A percentile compares a stretch with the other conserved stretches of the same genome.
These are phyloP conservation scores for Coregonus clupeaformis DNA, from an alignment of 2,113 vertebrate species.

Conservation along the genomic window DNA sequence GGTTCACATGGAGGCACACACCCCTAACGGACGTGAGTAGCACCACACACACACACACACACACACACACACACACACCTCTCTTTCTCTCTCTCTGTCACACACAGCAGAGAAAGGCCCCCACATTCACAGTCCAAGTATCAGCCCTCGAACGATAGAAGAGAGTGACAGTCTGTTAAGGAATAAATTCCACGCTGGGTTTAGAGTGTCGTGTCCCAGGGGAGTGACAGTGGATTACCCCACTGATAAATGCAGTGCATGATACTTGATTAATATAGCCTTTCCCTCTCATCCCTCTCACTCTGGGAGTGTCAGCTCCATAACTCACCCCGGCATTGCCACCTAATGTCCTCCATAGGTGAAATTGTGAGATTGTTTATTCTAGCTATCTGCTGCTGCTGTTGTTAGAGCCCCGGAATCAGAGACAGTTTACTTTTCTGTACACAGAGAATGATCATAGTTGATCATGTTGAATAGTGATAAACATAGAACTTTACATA, in stretches of 20 bases:
- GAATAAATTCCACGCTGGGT: conserved; percentile 15
- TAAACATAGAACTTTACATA: no score
- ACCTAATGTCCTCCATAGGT: conserved; percentile 19
- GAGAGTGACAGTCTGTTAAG: conserved; percentile 14
- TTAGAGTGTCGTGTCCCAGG: conserved; percentile 10
- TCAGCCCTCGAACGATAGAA: not conserved
- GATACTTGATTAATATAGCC: conserved; percentile 47
- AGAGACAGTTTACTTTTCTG: no score
- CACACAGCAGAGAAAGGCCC: not conserved
- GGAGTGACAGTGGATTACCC: conserved; percentile 17
- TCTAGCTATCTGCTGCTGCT: no score
- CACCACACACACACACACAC: conserved; percentile 10
- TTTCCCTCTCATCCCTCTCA: conserved; percentile 33
- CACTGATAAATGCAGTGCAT: conserved; percentile 36
- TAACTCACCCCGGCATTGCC: conserved; percentile 47
- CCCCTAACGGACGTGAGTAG: conserved; percentile 89
- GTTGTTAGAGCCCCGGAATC: no score
- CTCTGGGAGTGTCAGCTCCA: conserved; percentile 40
- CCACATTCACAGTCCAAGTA: conserved; percentile 3
- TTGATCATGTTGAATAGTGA: no score
- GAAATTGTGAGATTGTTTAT: no score
- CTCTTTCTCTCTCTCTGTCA: not conserved
- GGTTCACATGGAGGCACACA: conserved; percentile 94
- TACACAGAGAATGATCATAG: no score
- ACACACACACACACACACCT: no score